A percentile compares a stretch with the other conserved stretches of the same genome.
phyloP scores from a whole-genome alignment of 1,140 invertebrate species.

The Mylabris phalerata region DNA sequence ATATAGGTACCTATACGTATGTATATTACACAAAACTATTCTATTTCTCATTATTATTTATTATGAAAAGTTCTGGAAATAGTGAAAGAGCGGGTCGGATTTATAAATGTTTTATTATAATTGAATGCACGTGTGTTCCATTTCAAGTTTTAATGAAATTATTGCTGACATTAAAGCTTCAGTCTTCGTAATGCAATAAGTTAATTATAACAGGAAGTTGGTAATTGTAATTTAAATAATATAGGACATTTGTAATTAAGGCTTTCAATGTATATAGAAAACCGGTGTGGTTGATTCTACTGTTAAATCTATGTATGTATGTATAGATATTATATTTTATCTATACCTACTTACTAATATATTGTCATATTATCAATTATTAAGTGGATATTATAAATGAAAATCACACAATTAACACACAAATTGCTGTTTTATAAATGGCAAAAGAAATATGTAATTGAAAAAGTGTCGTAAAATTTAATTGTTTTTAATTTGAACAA shows the following conservation, averaged over 20 bases:
- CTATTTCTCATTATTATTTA: too few species aligned
- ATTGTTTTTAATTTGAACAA: too few species aligned
- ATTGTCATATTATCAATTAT: slow-evolving; percentile 5
- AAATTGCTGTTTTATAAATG: background rate
- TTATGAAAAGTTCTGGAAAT: slow-evolving; percentile 21
- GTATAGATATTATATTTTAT: slow-evolving; percentile 6
- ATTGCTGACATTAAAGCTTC: slow-evolving; percentile 35
- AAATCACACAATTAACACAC: slow-evolving; percentile 16
- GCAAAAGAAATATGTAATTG: too few species aligned
- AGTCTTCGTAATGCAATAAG: slow-evolving; percentile 37
- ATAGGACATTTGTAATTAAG: slow-evolving; percentile 36
- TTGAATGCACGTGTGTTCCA: slow-evolving; percentile 37
- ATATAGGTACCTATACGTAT: too few species aligned
- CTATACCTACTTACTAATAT: background rate
- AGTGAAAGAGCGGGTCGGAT: slow-evolving; percentile 31
- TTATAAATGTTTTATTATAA: slow-evolving; percentile 38
- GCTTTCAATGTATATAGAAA: slow-evolving; percentile 16
- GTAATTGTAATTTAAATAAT: slow-evolving; percentile 41
- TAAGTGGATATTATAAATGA: slow-evolving; percentile 12
- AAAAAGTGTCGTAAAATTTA: too few species aligned
- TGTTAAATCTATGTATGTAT: background rate
- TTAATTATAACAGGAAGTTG: slow-evolving; percentile 36
- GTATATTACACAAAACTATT: background rate
- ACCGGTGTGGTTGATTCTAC: background rate
- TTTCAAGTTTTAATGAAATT: slow-evolving; percentile 39